Base-by-base conservation (phyloP, 2,888 invertebrate species). In the Philereme transversata region DNA sequence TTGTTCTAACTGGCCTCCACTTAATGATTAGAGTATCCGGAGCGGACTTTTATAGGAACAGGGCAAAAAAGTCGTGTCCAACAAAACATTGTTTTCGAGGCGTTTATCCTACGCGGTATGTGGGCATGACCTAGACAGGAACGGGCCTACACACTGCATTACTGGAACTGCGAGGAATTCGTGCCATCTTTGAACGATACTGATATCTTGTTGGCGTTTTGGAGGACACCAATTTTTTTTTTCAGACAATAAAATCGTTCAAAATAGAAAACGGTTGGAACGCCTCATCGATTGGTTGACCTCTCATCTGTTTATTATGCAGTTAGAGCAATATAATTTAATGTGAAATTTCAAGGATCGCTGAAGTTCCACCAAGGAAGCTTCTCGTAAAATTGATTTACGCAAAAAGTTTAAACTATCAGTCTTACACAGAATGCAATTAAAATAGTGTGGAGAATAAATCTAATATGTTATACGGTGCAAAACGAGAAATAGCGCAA, bases 401-500 rank as follows among this genome's bases (percentile, higher is more conserved):
- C 67, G 61, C 55, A 51, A 64, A 67, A 53, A 68, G 51, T 61
- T 60, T 64, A 64, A 68, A 60, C 61, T 58, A 68, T 65, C 62
- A 65, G 64, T 60, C 57, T 64, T 59, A 53, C 51, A 55, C 53
- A 60, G 64, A 60, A 47, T 62, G 59, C 62, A 71, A 62, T 69
- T 67, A 68, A 71, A 68, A 70, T 54, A 66, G 51, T 48, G 46
- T 47, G 22, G 45, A 41, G 36, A 52, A 50, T 70, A 67, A 69
- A 70, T 68, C 60, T 60, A 54, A 61, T 62, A 44, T 60, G 47
- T 60, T 56, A 41, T 44, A 60, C 62, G 41, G 51, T 67, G 62
- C 65, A 67, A 67, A 67, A 64, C 62, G 57, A 65, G 67, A 83
- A 78, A 79, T 77, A 70, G 83, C 77, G 68, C 84, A 80, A 81